Percentiles rank a stretch among this genome's conserved stretches.
These are phyloP conservation scores for Candidula unifasciata DNA, from an alignment of 2,888 invertebrate genomes.

Conservation along the genomic window DNA sequence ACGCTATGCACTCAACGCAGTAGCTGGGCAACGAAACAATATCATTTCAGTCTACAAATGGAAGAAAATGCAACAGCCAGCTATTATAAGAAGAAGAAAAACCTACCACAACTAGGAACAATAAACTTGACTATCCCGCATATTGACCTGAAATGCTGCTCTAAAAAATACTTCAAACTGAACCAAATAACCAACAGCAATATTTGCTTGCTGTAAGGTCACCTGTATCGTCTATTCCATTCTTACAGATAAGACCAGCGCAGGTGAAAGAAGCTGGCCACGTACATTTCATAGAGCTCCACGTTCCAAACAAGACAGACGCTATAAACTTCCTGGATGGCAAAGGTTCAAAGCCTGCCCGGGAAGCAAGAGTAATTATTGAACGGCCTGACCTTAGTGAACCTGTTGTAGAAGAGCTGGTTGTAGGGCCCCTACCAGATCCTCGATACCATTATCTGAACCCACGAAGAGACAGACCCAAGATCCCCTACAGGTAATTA, in stretches of 20 bases:
- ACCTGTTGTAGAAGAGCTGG: slow-evolving; percentile 61
- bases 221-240: neutral
- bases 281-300: slow-evolving; percentile 52
- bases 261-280: neutral
- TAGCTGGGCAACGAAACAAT: too few relatives aligned
- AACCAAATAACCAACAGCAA: too few relatives aligned
- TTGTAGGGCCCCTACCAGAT: slow-evolving; percentile 62
- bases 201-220: neutral
- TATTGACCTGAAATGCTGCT: too few relatives aligned
- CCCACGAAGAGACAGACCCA: slow-evolving; percentile 38
- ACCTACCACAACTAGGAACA: too few relatives aligned
- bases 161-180: too few relatives aligned
- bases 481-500: slow-evolving; percentile 35
- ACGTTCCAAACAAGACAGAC: slow-evolving; percentile 59
- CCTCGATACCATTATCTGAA: slow-evolving; percentile 56
- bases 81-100: too few relatives aligned
- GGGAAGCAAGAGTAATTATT: slow-evolving; percentile 61
- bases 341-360: slow-evolving; percentile 51
- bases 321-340: slow-evolving; percentile 58
- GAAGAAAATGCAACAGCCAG: too few relatives aligned
- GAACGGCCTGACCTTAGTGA: slow-evolving; percentile 53
- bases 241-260: neutral
- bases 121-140: too few relatives aligned
- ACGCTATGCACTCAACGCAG: too few relatives aligned
- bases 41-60: too few relatives aligned